These are phyloP conservation scores for Clarias macrocephalus DNA, from an alignment of 2,113 vertebrate species.

Conservation along the genomic window DNA sequence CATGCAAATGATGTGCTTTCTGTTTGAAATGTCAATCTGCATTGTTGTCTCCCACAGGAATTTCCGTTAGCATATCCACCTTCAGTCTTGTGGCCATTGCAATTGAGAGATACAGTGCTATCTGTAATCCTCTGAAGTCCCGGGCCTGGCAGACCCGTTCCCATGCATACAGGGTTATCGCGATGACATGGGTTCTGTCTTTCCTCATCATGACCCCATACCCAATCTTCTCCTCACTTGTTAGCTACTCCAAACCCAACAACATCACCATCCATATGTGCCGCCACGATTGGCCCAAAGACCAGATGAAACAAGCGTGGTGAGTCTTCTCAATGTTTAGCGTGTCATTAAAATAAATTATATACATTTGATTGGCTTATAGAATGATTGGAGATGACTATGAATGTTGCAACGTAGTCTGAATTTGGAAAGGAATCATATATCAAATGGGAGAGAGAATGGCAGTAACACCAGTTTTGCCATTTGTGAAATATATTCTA, in stretches of 20 bases:
- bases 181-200: constrained; percentile 85
- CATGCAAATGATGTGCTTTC: constrained; percentile 9
- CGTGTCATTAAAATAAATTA: neutral
- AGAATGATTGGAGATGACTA: neutral
- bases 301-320: constrained; percentile 81
- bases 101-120: constrained; percentile 93
- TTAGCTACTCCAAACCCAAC: constrained; percentile 62
- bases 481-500: neutral
- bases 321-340: constrained; percentile 64
- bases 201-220: constrained; percentile 91
- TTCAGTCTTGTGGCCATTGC: constrained; percentile 94
- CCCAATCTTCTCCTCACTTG: constrained; percentile 78
- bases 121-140: constrained; percentile 92
- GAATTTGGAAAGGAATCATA: neutral
- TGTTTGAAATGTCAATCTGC: neutral
- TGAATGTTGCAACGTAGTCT: neutral
- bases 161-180: constrained; percentile 89
- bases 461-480: neutral
- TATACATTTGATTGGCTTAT: neutral
- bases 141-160: constrained; percentile 94
- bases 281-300: constrained; percentile 79
- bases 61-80: constrained; percentile 93
- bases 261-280: constrained; percentile 74
- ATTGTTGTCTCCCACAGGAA: constrained; percentile 69
- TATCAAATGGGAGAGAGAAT: neutral